Conservation (phyloP, 2,888 invertebrate species). For the Boloria selene region DNA sequence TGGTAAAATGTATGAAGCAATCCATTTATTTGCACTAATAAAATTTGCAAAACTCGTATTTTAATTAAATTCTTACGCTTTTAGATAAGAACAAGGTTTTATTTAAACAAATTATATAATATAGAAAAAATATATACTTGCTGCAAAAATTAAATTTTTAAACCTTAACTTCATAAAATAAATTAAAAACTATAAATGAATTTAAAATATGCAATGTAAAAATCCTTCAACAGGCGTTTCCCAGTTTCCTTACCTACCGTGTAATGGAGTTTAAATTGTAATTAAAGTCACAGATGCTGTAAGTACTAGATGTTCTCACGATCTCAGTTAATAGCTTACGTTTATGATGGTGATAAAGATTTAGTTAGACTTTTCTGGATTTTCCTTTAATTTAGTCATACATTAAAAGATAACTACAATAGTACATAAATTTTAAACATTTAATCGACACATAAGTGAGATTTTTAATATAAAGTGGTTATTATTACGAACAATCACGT, state of each 20-base stretch:
- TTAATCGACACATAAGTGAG: no score
- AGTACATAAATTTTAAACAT: no score
- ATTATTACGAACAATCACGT: no score
- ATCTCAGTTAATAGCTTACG: not conserved
- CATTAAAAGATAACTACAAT: no score
- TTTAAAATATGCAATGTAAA: not conserved
- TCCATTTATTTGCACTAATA: no score
- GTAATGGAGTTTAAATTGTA: slow-evolving; percentile 9
- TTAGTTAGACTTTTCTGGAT: not conserved
- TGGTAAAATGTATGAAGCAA: no score
- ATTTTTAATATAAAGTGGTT: not conserved
- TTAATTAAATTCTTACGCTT: not conserved
- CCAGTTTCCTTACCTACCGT: slow-evolving; percentile 1
- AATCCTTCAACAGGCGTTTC: not conserved
- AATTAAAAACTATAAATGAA: no score
- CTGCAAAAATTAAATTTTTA: no score
- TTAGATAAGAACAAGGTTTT: no score
- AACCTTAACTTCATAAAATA: no score
- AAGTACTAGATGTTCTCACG: slow-evolving; percentile 5
- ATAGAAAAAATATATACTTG: no score
- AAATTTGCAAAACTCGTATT: not conserved
- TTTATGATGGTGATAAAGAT: not conserved
- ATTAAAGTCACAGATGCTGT: slow-evolving; percentile 14
- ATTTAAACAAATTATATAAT: no score
- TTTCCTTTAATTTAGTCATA: not conserved